Evolutionary conservation across 2,888 invertebrate species (phyloP), one percentile per base, ranked within the genome.

Genomic region (Sclerodermus sp.): DNA sequence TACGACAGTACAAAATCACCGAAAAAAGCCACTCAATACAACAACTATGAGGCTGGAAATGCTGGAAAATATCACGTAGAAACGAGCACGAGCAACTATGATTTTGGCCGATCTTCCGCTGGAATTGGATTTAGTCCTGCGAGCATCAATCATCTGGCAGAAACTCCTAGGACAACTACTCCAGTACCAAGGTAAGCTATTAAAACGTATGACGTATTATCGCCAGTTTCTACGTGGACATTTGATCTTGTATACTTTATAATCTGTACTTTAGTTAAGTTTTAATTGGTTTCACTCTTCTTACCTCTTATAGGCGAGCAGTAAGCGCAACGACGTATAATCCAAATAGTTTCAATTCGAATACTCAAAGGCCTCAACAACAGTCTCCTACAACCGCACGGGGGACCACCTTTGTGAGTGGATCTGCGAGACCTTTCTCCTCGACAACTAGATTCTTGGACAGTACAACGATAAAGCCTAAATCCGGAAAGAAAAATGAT

Each of bases 401-500:
- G 57, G 71, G 76, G 67, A 38, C 68, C 64, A 62, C 79, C 64
- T 63, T 74, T 66, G 51, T 76, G 53, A 59, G 80, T 57, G 70
- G 79, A 64, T 70, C 79, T 1, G 75, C 79, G 1, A 66, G 74
- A 29, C 72, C 75, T 1, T 77, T 73, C 52, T 60, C 75, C 0
- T 72, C 75, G 5, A 75, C 74, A 15, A 58, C 70, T 16, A 67
- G 64, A 48, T 71, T 75, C n/a, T 64, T 71, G 4, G 66, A 68
- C 37, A 65, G 67, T 9, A 78, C 80, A 23, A 74, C 78, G 9
- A 60, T 67, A 12, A 74, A 68, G 31, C 61, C 74, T 6, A 80
- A 80, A 29, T 78, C 79, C 32, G 80, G 79, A 18, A 79, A 77
- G 67, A 85, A 80, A 67, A 84, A 84, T 59, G 85, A 86, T 57